Evolutionary conservation across 2,888 invertebrate genomes (phyloP).

Genomic region (Ectemnius continuus): DNA sequence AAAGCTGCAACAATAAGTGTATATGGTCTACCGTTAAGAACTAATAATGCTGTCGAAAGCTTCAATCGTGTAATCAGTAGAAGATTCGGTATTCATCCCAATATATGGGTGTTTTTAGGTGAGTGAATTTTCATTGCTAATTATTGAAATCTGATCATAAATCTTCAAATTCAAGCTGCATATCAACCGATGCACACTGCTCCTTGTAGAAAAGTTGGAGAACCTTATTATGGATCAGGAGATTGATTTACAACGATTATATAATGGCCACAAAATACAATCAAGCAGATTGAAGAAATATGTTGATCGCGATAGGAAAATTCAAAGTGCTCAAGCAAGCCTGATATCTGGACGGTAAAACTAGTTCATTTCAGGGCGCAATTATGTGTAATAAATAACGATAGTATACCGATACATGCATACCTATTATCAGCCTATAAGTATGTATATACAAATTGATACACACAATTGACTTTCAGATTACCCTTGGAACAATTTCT

Average conservation of each 20-base stretch:
- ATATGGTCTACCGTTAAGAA: neutral
- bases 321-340: neutral
- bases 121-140: too few species aligned
- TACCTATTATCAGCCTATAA: neutral
- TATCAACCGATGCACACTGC: too few species aligned
- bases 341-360: conserved; percentile 5
- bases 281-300: conserved; percentile 2
- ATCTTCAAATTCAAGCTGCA: too few species aligned
- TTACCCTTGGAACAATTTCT: conserved; percentile 7
- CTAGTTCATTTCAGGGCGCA: neutral
- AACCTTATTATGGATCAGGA: neutral
- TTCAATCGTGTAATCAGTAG: too few species aligned
- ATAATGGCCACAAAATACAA: conserved; percentile 1
- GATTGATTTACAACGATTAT: too few species aligned
- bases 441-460: neutral
- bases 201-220: too few species aligned
- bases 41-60: too few species aligned
- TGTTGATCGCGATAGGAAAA: conserved; percentile 6
- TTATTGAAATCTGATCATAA: too few species aligned
- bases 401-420: neutral
- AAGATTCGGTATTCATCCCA: too few species aligned
- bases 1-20: conserved; percentile 11
- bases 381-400: neutral
- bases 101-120: too few species aligned
- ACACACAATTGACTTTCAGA: neutral